Percentiles rank a stretch among this genome's conserved stretches.
Evolutionary conservation across 2,797 vertebrate genomes (phyloP).

Genomic region (Tragelaphus eurycerus): DNA sequence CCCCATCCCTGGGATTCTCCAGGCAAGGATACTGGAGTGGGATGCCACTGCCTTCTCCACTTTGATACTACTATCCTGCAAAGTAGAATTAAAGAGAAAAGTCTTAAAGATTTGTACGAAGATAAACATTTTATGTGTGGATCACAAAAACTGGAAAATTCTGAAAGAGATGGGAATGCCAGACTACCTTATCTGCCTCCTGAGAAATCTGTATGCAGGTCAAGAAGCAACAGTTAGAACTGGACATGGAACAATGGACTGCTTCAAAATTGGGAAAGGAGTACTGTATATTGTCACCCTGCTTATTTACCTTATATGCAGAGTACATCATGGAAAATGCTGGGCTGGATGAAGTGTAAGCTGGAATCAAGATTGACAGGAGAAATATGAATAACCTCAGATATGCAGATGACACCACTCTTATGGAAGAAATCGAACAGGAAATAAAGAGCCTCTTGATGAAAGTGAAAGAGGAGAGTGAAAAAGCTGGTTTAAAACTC

Average conservation of each 20-base stretch:
- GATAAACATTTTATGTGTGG: not conserved
- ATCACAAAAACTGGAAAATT: not conserved
- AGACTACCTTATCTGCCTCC: not conserved
- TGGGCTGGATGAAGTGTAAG: not conserved
- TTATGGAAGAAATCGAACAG: accelerated
- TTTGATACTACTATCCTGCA: not conserved
- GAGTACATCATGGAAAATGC: not conserved
- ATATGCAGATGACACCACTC: not conserved
- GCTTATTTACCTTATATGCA: not conserved
- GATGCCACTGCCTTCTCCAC: too few species aligned
- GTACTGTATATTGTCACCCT: not conserved
- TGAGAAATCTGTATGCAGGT: not conserved
- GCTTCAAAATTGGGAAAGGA: not conserved
- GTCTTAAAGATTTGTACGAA: not conserved
- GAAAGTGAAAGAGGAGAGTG: not conserved
- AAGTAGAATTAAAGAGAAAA: not conserved
- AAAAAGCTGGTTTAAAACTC: not conserved
- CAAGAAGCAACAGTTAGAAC: not conserved
- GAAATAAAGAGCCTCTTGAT: not conserved
- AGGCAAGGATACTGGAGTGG: too few species aligned
- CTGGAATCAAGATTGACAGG: not conserved
- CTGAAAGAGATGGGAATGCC: not conserved
- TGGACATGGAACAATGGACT: not conserved
- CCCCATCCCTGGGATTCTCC: too few species aligned
- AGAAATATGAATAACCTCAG: not conserved